These are phyloP conservation scores for Drosophila nigritarsus DNA, from an alignment of 2,888 invertebrate genomes.

Conservation along the genomic window DNA sequence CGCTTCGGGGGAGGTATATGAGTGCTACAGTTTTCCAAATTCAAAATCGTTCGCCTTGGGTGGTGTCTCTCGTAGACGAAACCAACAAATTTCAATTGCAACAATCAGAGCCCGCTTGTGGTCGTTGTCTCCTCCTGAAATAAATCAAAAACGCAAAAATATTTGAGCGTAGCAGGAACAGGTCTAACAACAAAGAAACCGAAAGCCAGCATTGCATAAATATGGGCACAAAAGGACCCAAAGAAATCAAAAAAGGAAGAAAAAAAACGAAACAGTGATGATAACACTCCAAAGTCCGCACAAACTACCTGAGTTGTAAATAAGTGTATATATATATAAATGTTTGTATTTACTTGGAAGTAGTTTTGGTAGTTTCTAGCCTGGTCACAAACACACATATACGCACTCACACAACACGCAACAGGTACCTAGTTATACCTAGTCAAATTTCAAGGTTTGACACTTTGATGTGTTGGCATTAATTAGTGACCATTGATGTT, in stretches of 20 bases:
- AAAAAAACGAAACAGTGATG: conserved; percentile 21
- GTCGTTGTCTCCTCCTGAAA: conserved; percentile 42
- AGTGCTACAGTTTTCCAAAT: conserved; percentile 40
- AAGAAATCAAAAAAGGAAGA: conserved; percentile 10
- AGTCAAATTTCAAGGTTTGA: conserved; percentile 56
- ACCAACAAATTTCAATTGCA: conserved; percentile 23
- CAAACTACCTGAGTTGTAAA: conserved; percentile 46
- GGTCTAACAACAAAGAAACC: conserved; percentile 53
- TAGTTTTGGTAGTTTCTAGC: conserved; percentile 11
- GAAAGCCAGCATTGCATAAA: conserved; percentile 60
- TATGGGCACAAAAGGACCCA: conserved; percentile 40
- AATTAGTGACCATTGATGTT: conserved; percentile 64
- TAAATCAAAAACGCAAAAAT: conserved; percentile 61
- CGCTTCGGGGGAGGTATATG: conserved; percentile 29
- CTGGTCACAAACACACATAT: background rate
- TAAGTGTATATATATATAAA: background rate
- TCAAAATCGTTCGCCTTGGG: conserved; percentile 54
- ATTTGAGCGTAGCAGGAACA: conserved; percentile 13
- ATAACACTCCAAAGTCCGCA: conserved; percentile 42
- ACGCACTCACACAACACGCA: background rate
- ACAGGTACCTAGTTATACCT: conserved; percentile 35
- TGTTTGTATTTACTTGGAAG: conserved; percentile 38
- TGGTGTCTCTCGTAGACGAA: conserved; percentile 45
- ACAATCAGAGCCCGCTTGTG: conserved; percentile 36
- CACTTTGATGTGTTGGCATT: conserved; percentile 60